phyloP scores from a whole-genome alignment of 2,888 invertebrate genomes.

The Dexiosoma caninum region DNA sequence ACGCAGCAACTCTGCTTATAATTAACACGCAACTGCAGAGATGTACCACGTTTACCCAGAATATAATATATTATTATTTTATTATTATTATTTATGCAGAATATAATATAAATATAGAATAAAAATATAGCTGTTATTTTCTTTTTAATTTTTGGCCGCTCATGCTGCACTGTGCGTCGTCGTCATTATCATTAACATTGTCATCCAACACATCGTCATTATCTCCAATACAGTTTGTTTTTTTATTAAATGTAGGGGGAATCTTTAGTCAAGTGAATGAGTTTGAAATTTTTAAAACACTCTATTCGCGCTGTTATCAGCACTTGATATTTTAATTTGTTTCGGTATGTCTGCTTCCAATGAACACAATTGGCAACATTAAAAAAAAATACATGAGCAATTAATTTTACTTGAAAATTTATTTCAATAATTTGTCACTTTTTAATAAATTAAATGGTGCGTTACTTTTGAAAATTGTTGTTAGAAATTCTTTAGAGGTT shows the following conservation, averaged over 20 bases:
- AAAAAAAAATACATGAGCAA: constrained; percentile 19
- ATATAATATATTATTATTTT: no score
- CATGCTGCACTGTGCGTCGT: no score
- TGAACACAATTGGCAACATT: background rate
- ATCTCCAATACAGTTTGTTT: background rate
- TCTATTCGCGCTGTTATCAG: background rate
- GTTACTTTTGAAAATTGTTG: background rate
- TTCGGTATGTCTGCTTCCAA: background rate
- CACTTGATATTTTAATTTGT: no score
- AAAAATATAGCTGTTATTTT: no score
- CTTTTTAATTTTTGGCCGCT: no score
- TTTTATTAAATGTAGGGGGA: background rate
- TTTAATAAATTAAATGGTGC: constrained; percentile 30
- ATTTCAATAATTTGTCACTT: constrained; percentile 53
- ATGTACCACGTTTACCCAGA: no score
- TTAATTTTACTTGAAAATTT: constrained; percentile 42
- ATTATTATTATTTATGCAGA: no score
- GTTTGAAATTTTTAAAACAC: constrained; percentile 1
- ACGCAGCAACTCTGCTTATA: no score
- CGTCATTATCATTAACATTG: constrained; percentile 14
- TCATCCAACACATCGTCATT: constrained; percentile 10
- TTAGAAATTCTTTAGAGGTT: background rate
- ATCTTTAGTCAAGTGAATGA: constrained; percentile 4
- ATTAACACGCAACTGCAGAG: no score
- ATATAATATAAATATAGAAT: no score